A percentile compares a stretch with the other conserved stretches of the same genome.
Evolutionary conservation across 2,113 vertebrate species (phyloP).

Genomic region (Terrapene triunguis): DNA sequence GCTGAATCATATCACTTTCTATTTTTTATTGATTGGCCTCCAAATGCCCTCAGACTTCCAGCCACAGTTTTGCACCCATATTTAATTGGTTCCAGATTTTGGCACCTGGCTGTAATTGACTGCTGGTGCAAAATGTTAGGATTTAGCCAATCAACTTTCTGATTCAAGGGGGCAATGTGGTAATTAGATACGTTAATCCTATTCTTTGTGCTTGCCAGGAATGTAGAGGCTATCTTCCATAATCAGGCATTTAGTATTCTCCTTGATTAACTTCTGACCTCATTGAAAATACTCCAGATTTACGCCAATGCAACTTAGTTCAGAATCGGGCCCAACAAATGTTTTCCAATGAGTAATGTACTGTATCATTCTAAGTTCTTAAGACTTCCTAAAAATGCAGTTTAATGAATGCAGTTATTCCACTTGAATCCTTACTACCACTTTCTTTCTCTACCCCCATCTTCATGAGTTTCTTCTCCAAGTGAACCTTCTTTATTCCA

Average conservation of each 20-base stretch:
- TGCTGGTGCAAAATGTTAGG: constrained; percentile 27
- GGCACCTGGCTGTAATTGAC: constrained; percentile 45
- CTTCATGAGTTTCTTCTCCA: constrained; percentile 64
- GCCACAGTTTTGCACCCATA: constrained; percentile 7
- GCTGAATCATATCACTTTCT: neutral
- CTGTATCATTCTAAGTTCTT: constrained; percentile 39
- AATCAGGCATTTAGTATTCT: constrained; percentile 65
- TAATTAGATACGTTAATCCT: constrained; percentile 67
- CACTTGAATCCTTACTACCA: constrained; percentile 50
- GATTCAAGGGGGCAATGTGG: constrained; percentile 72
- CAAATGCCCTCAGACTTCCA: neutral
- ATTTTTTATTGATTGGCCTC: constrained; percentile 13
- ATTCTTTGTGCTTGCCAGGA: constrained; percentile 68
- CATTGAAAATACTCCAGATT: constrained; percentile 60
- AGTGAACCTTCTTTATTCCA: constrained; percentile 72
- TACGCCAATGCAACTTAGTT: constrained; percentile 54
- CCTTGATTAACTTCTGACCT: constrained; percentile 71
- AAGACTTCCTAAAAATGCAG: constrained; percentile 43
- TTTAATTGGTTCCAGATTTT: constrained; percentile 53
- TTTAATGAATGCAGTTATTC: constrained; percentile 29
- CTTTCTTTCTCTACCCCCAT: neutral
- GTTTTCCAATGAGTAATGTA: constrained; percentile 62
- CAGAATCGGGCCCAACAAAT: constrained; percentile 52
- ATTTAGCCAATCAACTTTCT: constrained; percentile 64
- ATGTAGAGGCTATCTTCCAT: constrained; percentile 52